A percentile compares a stretch with the other conserved stretches of the same genome.
These are phyloP conservation scores for Cinara cedri DNA, from an alignment of 2,888 invertebrate genomes.

Conservation along the genomic window DNA sequence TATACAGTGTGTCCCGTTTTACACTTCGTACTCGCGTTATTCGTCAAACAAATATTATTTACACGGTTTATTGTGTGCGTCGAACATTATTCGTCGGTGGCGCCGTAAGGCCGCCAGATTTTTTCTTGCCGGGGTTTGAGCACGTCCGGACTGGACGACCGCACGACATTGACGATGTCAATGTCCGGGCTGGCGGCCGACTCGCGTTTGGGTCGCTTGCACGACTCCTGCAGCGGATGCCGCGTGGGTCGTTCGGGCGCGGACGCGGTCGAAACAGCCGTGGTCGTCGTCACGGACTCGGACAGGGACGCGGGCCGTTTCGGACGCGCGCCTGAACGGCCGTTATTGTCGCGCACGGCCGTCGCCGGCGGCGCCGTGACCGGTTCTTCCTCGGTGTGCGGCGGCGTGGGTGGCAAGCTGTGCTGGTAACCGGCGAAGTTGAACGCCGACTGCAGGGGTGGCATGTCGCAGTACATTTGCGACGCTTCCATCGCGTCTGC, in stretches of 20 bases:
- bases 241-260: background rate
- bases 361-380: background rate
- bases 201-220: slow-evolving; percentile 35
- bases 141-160: slow-evolving; percentile 43
- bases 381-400: slow-evolving; percentile 38
- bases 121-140: slow-evolving; percentile 50
- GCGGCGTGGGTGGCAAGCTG: slow-evolving; percentile 43
- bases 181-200: slow-evolving; percentile 35
- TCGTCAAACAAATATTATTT: background rate
- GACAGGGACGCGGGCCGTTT: background rate
- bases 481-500: slow-evolving; percentile 55
- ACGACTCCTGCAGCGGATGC: background rate
- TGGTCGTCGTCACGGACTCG: background rate
- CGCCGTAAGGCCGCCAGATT: slow-evolving; percentile 54
- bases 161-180: slow-evolving; percentile 52
- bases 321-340: background rate
- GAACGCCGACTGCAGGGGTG: slow-evolving; percentile 47
- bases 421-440: slow-evolving; percentile 40
- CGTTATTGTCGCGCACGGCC: background rate
- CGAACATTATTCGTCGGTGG: slow-evolving; percentile 40
- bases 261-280: background rate
- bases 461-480: slow-evolving; percentile 52
- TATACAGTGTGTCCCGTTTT: too few relatives aligned
- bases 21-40: background rate
- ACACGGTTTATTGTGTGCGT: background rate